phyloP scores from a whole-genome alignment of 2,888 invertebrate species.

The Papilio demoleus region DNA sequence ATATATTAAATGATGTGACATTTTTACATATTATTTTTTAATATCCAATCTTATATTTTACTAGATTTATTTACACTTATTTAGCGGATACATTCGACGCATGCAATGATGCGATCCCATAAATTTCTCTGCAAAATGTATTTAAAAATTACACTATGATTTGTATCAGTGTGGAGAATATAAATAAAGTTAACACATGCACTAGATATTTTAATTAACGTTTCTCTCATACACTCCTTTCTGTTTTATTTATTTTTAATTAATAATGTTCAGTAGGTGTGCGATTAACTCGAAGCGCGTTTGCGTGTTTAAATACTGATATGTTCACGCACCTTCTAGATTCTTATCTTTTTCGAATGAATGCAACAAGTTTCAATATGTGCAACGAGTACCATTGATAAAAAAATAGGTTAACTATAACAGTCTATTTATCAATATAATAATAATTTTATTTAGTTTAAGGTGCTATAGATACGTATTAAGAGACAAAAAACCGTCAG shows the following conservation, averaged over 20 bases:
- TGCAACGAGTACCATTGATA: background rate
- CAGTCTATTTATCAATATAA: constrained; percentile 6
- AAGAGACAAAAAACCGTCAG: no score
- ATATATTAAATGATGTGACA: no score
- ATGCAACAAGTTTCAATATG: constrained; percentile 22
- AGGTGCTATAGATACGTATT: no score
- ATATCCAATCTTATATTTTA: background rate
- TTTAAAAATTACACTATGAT: constrained; percentile 32
- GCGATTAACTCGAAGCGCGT: constrained; percentile 44
- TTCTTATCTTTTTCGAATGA: constrained; percentile 35
- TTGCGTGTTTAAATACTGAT: constrained; percentile 52
- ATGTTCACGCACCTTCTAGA: constrained; percentile 22
- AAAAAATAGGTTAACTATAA: background rate
- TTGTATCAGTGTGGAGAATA: constrained; percentile 30
- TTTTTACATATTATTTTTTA: no score
- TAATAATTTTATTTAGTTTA: no score
- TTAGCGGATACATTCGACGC: background rate
- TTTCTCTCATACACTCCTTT: constrained; percentile 60
- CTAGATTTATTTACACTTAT: background rate
- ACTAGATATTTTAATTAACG: constrained; percentile 64
- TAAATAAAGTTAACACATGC: constrained; percentile 35
- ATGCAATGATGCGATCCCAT: constrained; percentile 7
- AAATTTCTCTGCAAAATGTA: constrained; percentile 21
- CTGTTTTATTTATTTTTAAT: constrained; percentile 58
- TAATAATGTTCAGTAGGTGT: constrained; percentile 55